Conservation (phyloP, 2,888 invertebrate genomes). For the Hesperia comma region DNA sequence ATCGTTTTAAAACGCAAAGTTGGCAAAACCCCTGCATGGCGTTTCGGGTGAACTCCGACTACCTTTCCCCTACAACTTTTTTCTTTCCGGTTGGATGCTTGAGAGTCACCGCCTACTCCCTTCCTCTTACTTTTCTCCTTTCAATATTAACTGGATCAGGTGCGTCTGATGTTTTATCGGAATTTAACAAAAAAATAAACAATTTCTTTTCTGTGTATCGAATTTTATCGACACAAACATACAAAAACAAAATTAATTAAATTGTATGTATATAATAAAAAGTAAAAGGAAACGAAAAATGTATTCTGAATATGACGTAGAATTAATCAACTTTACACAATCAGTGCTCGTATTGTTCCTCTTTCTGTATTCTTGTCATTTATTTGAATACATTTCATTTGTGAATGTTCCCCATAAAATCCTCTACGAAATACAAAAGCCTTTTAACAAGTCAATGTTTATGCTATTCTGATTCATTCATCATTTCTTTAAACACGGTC, state of each 20-base stretch:
- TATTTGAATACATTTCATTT: constrained; percentile 29
- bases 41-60: too few species aligned
- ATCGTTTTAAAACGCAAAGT: too few species aligned
- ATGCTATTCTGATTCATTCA: constrained; percentile 6
- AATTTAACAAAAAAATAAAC: too few species aligned
- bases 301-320: constrained; percentile 6
- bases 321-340: constrained; percentile 32
- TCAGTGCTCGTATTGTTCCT: constrained; percentile 23
- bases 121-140: too few species aligned
- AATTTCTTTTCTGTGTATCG: too few species aligned
- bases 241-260: neutral
- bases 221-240: neutral
- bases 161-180: too few species aligned
- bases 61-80: too few species aligned
- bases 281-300: constrained; percentile 3
- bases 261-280: too few species aligned
- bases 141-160: too few species aligned
- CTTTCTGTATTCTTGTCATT: constrained; percentile 28
- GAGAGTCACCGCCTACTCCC: too few species aligned
- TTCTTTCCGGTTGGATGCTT: too few species aligned
- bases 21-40: too few species aligned
- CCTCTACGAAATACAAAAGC: neutral
- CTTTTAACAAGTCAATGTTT: constrained; percentile 8
- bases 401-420: constrained; percentile 13
- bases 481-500: neutral